Evolutionary conservation across 2,888 invertebrate genomes (phyloP).

Genomic region (Callyntrura guangdongensis): DNA sequence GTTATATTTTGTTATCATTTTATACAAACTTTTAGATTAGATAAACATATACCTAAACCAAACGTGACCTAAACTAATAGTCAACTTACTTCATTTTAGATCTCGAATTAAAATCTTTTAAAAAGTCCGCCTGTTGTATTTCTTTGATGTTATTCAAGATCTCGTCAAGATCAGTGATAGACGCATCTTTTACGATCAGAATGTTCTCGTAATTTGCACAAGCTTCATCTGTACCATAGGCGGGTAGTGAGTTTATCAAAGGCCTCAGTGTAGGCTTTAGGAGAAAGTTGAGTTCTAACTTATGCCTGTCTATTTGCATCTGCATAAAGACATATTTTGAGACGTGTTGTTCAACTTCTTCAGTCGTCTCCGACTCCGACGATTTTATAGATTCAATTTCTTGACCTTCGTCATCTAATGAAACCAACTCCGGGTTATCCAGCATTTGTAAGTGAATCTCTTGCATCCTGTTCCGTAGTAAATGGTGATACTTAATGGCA

Average conservation of each 20-base stretch:
- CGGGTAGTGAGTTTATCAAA: background rate
- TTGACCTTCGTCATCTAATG: background rate
- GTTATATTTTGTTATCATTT: background rate
- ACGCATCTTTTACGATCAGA: background rate
- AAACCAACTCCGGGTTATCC: background rate
- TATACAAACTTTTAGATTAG: too few species aligned
- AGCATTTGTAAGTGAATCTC: background rate
- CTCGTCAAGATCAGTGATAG: background rate
- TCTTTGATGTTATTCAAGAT: too few species aligned
- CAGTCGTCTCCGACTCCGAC: background rate
- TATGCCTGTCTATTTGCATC: slow-evolving; percentile 37
- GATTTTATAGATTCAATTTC: background rate
- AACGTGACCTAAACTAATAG: too few species aligned
- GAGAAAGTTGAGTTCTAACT: slow-evolving; percentile 39
- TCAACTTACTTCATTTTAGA: too few species aligned
- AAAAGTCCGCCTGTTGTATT: background rate
- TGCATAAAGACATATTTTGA: background rate
- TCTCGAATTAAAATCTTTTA: background rate
- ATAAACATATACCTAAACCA: too few species aligned
- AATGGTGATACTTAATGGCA: slow-evolving; percentile 39
- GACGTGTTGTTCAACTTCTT: background rate
- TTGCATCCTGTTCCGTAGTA: background rate
- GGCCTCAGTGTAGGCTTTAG: slow-evolving; percentile 10
- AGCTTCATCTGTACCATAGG: background rate
- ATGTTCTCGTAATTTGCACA: background rate